Conservation (phyloP, 2,797 vertebrate genomes). For the Pyrocephalus nanus region DNA sequence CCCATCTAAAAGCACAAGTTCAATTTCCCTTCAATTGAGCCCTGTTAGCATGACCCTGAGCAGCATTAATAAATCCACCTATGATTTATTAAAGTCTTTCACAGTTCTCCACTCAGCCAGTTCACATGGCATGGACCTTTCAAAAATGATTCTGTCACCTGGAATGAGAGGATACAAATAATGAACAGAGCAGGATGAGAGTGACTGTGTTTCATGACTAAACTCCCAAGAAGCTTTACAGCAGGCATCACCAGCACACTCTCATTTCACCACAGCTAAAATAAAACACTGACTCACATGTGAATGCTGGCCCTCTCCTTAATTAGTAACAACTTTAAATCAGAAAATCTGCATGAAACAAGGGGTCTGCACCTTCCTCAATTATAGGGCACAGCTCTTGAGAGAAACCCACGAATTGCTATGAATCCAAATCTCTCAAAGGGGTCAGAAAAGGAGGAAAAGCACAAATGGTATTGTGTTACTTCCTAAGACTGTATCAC, state of each 20-base stretch:
- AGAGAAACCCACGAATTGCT: neutral
- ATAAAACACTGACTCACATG: neutral
- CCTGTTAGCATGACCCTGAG: neutral
- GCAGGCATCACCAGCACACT: neutral
- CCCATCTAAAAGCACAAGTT: neutral
- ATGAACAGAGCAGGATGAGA: neutral
- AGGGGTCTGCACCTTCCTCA: neutral
- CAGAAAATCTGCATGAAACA: neutral
- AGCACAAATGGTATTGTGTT: rapidly evolving
- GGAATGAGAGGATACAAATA: constrained; percentile 49
- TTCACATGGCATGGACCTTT: neutral
- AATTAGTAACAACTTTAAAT: neutral
- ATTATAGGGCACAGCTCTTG: neutral
- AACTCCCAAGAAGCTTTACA: neutral
- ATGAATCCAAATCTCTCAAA: neutral
- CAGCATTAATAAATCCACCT: constrained; percentile 38
- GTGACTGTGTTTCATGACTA: neutral
- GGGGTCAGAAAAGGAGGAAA: neutral
- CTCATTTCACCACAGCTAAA: neutral
- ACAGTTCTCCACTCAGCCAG: neutral
- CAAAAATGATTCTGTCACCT: constrained; percentile 47
- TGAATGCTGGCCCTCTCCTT: neutral
- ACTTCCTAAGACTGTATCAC: neutral
- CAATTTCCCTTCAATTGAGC: constrained; percentile 4
- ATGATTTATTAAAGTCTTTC: constrained; percentile 53